These are phyloP conservation scores for Sus scrofa DNA, from an alignment of 2,113 vertebrate genomes.

Conservation along the genomic window T2T-Sscrofa CM000814.6:70492001-70492500, in stretches of 20 bases:
- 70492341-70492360: no score
- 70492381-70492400: no score
- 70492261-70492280: neutral
- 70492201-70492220: neutral
- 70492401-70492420: no score
- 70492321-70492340: no score
- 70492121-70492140: neutral
- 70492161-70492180: neutral
- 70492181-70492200: neutral
- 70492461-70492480: no score
- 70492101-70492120: neutral
- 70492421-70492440: no score
- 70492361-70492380: no score
- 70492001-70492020: neutral
- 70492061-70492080: neutral
- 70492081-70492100: neutral
- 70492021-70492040: neutral
- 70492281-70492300: no score
- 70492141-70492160: slow-evolving; percentile 4
- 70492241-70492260: neutral
- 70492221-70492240: neutral
- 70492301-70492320: no score
- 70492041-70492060: neutral
- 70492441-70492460: no score
- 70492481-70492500: no score